Evolutionary conservation across 2,888 invertebrate species (phyloP).

Genomic region (Clistopyga incitator): DNA sequence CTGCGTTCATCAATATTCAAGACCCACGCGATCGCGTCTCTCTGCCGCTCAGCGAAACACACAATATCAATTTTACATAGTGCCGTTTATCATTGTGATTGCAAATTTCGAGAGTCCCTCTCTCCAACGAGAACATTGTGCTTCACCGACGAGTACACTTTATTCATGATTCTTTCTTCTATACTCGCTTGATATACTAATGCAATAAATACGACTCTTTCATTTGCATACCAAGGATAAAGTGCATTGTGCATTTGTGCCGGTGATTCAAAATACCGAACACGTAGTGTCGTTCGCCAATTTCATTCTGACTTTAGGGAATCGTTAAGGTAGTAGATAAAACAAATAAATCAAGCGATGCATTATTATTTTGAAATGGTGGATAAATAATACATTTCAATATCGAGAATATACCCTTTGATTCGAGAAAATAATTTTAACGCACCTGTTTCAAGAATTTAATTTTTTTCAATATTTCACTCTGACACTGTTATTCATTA

Average conservation of each 20-base stretch:
- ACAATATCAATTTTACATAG: conserved; percentile 67
- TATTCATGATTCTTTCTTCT: conserved; percentile 50
- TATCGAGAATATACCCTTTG: too few species aligned
- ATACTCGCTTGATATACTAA: conserved; percentile 16
- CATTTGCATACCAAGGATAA: conserved; percentile 27
- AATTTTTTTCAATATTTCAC: too few species aligned
- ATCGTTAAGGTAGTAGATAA: background rate
- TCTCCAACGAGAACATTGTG: conserved; percentile 14
- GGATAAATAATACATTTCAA: too few species aligned
- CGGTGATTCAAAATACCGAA: conserved; percentile 4
- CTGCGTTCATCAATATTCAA: conserved; percentile 67
- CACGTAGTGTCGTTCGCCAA: background rate
- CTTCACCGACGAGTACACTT: conserved; percentile 26
- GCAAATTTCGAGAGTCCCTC: conserved; percentile 52
- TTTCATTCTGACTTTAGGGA: background rate
- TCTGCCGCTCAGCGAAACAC: conserved; percentile 51
- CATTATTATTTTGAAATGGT: too few species aligned
- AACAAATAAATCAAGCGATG: too few species aligned
- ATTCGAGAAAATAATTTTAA: too few species aligned
- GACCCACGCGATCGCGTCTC: conserved; percentile 49
- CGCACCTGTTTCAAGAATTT: too few species aligned
- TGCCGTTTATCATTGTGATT: conserved; percentile 65
- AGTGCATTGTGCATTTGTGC: background rate
- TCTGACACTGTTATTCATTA: too few species aligned
- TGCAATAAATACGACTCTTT: conserved; percentile 41